Evolutionary conservation across 2,797 vertebrate genomes (phyloP), one percentile per base, ranked within the genome.

Genomic region (Rhinatrema bivittatum): DNA sequence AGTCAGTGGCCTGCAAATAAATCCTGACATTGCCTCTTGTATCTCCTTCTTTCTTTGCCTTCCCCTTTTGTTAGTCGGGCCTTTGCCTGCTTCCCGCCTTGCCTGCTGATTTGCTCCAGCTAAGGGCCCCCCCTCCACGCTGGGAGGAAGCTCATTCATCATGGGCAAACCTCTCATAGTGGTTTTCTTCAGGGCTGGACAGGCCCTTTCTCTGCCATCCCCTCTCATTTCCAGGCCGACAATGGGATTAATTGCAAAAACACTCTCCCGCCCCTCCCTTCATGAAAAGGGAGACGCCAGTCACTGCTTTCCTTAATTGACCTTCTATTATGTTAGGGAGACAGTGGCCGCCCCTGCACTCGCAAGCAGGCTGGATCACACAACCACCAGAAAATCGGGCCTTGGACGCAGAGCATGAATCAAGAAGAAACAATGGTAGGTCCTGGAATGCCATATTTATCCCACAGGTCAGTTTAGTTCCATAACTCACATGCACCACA

Each of bases 161-260:
- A 17, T 9, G 29, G 3, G 23, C 19, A 8, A 24, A n/a, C 13
- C 16, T 29, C 32, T 4, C 29, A 12, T n/a, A 19, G 14, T 15
- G 15, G n/a, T 19, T 19, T 12, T 20, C 40, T 28, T 23, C 18
- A n/a, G 16, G 24, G 14, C 24, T 17, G 10, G 13, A 19, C 20
- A 10, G 9, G 7, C 16, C 25, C 19, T 7, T 31, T 38, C 33
- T 30, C 34, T 32, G 21, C 26, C 33, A 24, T 23, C 19, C 40
- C 25, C 30, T 28, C 29, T 33, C 40, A 20, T 44, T 36, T 30
- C 14, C 42, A 41, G 42, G 10, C 32, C 30, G 11, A 51, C 42
- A 51, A 45, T 41, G 29, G 27, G 36, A 52, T 41, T 32, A 22
- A 46, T 52, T 41, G 17, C 32, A 21, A 20, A 45, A 35, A 25